phyloP scores from a whole-genome alignment of 2,797 vertebrate genomes.

The Onychomys torridus region DNA sequence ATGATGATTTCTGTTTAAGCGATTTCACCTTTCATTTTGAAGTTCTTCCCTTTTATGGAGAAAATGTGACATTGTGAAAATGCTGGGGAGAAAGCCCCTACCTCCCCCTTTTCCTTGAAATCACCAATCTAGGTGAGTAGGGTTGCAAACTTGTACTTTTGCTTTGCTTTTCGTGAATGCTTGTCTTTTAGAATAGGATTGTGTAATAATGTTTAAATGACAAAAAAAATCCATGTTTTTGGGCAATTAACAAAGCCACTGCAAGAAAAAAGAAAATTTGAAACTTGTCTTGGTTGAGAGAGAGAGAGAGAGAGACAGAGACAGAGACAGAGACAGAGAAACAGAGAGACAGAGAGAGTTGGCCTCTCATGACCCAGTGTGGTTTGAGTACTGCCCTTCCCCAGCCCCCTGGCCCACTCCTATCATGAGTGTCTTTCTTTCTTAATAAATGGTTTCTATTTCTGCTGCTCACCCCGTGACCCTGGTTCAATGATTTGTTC shows the following conservation, averaged over 20 bases:
- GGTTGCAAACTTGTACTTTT: conserved; percentile 90
- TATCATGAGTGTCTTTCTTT: background rate
- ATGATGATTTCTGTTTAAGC: conserved; percentile 88
- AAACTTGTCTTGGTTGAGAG: conserved; percentile 87
- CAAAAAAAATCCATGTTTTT: conserved; percentile 87
- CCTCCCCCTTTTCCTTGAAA: conserved; percentile 77
- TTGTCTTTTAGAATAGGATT: conserved; percentile 96
- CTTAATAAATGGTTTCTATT: background rate
- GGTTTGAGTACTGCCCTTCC: background rate
- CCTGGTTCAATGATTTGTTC: background rate
- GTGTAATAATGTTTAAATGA: conserved; percentile 93
- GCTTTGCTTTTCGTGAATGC: conserved; percentile 93
- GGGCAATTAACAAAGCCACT: conserved; percentile 97
- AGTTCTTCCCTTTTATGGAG: conserved; percentile 87
- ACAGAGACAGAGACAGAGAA: conserved; percentile 82
- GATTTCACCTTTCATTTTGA: conserved; percentile 83
- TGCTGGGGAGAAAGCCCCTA: conserved; percentile 28
- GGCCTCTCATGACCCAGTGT: background rate
- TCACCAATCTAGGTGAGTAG: conserved; percentile 87
- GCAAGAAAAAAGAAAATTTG: conserved; percentile 87
- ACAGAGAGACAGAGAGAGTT: too few relatives aligned
- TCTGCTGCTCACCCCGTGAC: background rate
- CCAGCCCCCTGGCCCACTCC: background rate
- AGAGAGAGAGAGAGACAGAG: conserved; percentile 75
- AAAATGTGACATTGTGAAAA: conserved; percentile 87